Evolutionary conservation across 1,140 invertebrate genomes (phyloP).

Genomic region (Dreissena polymorpha): DNA sequence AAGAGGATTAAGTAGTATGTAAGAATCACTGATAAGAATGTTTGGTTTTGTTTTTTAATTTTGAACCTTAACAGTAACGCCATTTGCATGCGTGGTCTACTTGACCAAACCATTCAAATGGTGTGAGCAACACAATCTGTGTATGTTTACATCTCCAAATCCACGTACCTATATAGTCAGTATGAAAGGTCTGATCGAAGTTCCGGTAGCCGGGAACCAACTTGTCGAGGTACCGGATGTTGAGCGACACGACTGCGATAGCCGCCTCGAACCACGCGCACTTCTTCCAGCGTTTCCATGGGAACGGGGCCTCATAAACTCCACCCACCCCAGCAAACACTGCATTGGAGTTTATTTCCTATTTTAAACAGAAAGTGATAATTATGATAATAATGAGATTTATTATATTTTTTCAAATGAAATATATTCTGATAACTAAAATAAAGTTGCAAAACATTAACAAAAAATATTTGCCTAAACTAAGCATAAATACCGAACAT

Average conservation of each 20-base stretch:
- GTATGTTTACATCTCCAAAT: background rate
- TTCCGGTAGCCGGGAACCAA: slow-evolving; percentile 74
- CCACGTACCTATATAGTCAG: slow-evolving; percentile 70
- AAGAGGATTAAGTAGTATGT: too few species aligned
- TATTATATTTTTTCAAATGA: background rate
- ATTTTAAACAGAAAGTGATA: slow-evolving; percentile 21
- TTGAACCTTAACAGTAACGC: too few species aligned
- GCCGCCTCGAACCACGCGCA: slow-evolving; percentile 74
- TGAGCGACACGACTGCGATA: slow-evolving; percentile 68
- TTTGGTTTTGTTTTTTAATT: too few species aligned
- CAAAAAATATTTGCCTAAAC: too few species aligned
- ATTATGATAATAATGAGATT: background rate
- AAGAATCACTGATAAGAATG: too few species aligned
- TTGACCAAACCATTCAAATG: too few species aligned
- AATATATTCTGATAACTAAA: too few species aligned
- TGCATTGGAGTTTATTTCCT: slow-evolving; percentile 63
- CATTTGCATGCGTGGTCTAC: too few species aligned
- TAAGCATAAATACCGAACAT: too few species aligned
- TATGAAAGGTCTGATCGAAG: slow-evolving; percentile 70
- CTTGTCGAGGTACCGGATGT: slow-evolving; percentile 69
- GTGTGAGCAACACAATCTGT: too few species aligned
- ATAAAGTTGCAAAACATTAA: too few species aligned
- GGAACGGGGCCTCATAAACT: slow-evolving; percentile 69
- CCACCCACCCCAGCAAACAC: slow-evolving; percentile 73
- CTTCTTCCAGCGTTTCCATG: slow-evolving; percentile 72